Percentiles rank a stretch among this genome's conserved stretches.
These are phyloP conservation scores for Tamandua tetradactyla DNA, from an alignment of 2,797 vertebrate species.

Conservation along the genomic window DNA sequence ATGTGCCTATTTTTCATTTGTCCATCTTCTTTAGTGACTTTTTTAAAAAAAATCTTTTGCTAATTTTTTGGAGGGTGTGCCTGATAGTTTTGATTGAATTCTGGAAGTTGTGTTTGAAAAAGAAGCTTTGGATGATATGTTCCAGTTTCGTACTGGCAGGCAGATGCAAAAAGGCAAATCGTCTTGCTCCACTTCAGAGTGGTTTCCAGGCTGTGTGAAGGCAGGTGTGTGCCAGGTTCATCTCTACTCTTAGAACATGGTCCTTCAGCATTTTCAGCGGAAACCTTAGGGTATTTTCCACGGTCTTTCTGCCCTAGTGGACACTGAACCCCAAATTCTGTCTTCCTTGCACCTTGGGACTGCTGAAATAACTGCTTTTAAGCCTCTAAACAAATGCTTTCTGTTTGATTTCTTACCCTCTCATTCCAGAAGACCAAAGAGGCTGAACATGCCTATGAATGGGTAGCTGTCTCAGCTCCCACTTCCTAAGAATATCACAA, in stretches of 20 bases:
- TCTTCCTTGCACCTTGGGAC: neutral
- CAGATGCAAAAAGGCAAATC: neutral
- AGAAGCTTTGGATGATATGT: neutral
- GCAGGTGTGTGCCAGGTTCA: neutral
- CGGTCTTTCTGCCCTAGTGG: neutral
- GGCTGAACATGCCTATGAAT: neutral
- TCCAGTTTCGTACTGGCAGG: neutral
- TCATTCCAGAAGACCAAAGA: neutral
- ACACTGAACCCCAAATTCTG: neutral
- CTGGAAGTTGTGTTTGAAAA: neutral
- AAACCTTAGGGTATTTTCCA: neutral
- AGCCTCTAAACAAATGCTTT: neutral
- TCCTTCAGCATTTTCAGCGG: neutral
- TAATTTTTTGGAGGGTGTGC: neutral
- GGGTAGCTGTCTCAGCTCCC: neutral
- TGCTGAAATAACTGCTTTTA: neutral
- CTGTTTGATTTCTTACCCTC: neutral
- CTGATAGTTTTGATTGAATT: neutral
- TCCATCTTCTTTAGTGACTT: neutral
- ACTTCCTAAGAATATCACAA: neutral
- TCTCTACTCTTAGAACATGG: too few relatives aligned
- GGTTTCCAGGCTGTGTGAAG: neutral
- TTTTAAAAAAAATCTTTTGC: neutral
- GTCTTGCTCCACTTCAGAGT: too few relatives aligned
- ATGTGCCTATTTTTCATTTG: neutral